Base-by-base conservation (phyloP, 2,113 vertebrate species). In the Ictidomys tridecemlineatus region DNA sequence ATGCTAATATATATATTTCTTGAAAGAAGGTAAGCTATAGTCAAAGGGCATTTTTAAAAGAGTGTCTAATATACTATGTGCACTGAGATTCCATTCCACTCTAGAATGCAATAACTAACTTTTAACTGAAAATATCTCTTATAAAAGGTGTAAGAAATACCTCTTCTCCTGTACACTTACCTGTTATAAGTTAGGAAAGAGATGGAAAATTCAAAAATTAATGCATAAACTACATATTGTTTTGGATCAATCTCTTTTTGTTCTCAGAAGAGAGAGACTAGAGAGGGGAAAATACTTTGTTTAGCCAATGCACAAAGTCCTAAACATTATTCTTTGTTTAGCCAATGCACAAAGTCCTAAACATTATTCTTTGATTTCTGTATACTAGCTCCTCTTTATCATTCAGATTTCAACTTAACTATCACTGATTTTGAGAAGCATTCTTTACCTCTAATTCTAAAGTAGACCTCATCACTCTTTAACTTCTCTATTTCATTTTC, bases 1-100 rank as follows among this genome's bases (percentile, higher is more conserved):
- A 10, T 74, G 28, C 37, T 82, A 58, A 83, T 20, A 14, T 56
- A 12, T 70, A 32, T 13, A 69, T 89, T 78, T 89, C 95, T 95
- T 93, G 37, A 96, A 84, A 91, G 39, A 91, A 69, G 91, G 45
- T 42, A 82, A 85, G 39, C 37, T 69, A 67, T 45, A 82, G 74
- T 94, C 26, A 89, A 56, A 69, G 18, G 37, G 4, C 37, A 84
- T 14, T 92, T 89, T 72, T 76, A 42, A 83, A 87, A 77, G n/a
- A 63, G 16, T 48, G 14, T n/a, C 74, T 86, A 34, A 63, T 63
- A 74, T 34, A 58, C 13, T 91, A 39, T 72, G 26, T 74, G 12
- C 13, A 22, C 22, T 65, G n/a, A 37, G 30, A 86, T 96, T 91
- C 18, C 77, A 42, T 84, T 72, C 3, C 12, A 72, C 34, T 89